A percentile compares a stretch with the other conserved stretches of the same genome.
Conservation (phyloP, 2,888 invertebrate genomes). For the Noctua pronuba region DNA sequence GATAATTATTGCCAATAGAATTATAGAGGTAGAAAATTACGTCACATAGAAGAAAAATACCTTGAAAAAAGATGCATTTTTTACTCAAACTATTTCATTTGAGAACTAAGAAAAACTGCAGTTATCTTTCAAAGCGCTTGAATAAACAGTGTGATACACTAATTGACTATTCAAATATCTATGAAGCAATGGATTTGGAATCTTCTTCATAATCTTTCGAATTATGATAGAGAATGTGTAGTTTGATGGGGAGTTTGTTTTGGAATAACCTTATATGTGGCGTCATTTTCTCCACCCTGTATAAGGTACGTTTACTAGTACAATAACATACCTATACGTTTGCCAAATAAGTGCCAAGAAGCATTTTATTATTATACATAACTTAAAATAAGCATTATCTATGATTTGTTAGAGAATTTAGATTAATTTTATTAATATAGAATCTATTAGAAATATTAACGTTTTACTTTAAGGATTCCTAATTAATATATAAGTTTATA, state of each 20-base stretch:
- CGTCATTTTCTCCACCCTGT: not conserved
- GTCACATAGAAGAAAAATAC: not conserved
- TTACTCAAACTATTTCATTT: not conserved
- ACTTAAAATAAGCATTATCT: slow-evolving; percentile 49
- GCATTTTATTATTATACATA: slow-evolving; percentile 44
- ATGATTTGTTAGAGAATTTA: slow-evolving; percentile 63
- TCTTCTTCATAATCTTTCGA: not conserved
- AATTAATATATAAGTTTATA: slow-evolving; percentile 66
- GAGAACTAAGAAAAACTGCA: not conserved
- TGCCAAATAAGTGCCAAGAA: slow-evolving; percentile 68
- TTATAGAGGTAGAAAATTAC: not conserved
- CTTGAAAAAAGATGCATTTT: not conserved
- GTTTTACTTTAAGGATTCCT: slow-evolving; percentile 65
- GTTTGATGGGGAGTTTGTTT: not conserved
- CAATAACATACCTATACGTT: not conserved
- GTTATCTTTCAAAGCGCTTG: not conserved
- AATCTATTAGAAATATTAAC: slow-evolving; percentile 62
- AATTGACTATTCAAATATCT: not conserved
- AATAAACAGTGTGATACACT: not conserved
- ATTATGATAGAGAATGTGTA: not conserved
- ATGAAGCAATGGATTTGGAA: not conserved
- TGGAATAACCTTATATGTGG: not conserved
- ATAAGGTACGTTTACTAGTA: not conserved
- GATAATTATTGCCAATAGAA: not conserved
- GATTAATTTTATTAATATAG: slow-evolving; percentile 65